Conservation (phyloP, 2,113 vertebrate species). For the Clarias gariepinus region DNA sequence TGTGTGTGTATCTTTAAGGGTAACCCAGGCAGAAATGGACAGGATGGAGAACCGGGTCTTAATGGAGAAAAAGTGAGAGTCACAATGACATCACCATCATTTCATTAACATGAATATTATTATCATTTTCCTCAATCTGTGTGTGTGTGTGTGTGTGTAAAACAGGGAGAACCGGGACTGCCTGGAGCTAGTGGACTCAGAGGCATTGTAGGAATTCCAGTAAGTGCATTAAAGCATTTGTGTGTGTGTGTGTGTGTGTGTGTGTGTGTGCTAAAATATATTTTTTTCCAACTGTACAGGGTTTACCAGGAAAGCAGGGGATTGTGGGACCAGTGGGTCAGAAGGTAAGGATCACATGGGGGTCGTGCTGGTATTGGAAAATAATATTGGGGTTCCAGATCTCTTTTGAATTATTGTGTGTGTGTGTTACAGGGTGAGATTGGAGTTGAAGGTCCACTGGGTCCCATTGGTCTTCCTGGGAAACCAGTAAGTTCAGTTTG, state of each 20-base stretch:
- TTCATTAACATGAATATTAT: not conserved
- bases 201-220: slow-evolving; percentile 77
- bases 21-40: slow-evolving; percentile 64
- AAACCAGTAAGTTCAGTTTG: slow-evolving; percentile 66
- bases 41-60: slow-evolving; percentile 67
- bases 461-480: slow-evolving; percentile 71
- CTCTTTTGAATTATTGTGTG: not conserved
- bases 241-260: slow-evolving; percentile 5
- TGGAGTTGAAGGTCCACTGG: slow-evolving; percentile 66
- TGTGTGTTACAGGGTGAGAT: slow-evolving; percentile 66
- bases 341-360: slow-evolving; percentile 63
- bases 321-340: slow-evolving; percentile 64
- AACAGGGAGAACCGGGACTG: slow-evolving; percentile 72
- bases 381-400: not conserved
- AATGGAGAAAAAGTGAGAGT: slow-evolving; percentile 70
- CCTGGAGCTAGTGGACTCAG: slow-evolving; percentile 69
- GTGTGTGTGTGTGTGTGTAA: slow-evolving; percentile 9
- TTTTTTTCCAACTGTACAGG: slow-evolving; percentile 58
- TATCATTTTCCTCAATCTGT: not conserved
- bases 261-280: not conserved
- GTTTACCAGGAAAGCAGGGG: slow-evolving; percentile 75
- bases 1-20: slow-evolving; percentile 63
- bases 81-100: not conserved
- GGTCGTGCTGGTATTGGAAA: not conserved
- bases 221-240: slow-evolving; percentile 60